Conservation (phyloP, 1,140 invertebrate genomes). For the Papilio xuthus region DNA sequence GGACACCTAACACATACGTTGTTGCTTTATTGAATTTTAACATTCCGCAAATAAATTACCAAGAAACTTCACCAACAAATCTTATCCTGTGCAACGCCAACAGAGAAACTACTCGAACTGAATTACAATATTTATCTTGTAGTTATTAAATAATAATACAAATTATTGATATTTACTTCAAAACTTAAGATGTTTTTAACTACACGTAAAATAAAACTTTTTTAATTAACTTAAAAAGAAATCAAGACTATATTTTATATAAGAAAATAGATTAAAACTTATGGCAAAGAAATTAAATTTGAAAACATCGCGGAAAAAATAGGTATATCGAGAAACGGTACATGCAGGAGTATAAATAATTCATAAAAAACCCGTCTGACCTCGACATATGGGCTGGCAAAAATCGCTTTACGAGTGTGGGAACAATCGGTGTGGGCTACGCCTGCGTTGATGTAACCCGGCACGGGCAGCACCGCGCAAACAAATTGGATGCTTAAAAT, state of each 20-base stretch:
- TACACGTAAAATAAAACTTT: no score
- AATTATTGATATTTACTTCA: no score
- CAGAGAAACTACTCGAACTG: not conserved
- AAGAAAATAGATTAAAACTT: not conserved
- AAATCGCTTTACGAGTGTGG: conserved; percentile 72
- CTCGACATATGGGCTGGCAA: conserved; percentile 56
- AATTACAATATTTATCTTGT: not conserved
- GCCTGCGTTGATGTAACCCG: conserved; percentile 58
- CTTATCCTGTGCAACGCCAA: not conserved
- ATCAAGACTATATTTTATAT: not conserved
- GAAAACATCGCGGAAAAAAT: conserved; percentile 18
- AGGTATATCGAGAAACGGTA: conserved; percentile 24
- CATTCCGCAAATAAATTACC: conserved; percentile 8
- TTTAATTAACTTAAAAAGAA: no score
- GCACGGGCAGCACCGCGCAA: conserved; percentile 63
- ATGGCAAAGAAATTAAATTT: not conserved
- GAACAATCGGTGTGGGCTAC: conserved; percentile 51
- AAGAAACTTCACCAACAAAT: not conserved
- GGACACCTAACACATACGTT: conserved; percentile 41
- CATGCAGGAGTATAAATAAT: conserved; percentile 63
- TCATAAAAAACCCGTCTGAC: conserved; percentile 62
- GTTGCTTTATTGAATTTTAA: conserved; percentile 3
- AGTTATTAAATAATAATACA: not conserved
- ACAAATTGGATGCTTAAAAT: conserved; percentile 81
- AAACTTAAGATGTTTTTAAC: no score